Conservation (phyloP, 1,140 invertebrate genomes). For the Drosophila nasuta region DNA sequence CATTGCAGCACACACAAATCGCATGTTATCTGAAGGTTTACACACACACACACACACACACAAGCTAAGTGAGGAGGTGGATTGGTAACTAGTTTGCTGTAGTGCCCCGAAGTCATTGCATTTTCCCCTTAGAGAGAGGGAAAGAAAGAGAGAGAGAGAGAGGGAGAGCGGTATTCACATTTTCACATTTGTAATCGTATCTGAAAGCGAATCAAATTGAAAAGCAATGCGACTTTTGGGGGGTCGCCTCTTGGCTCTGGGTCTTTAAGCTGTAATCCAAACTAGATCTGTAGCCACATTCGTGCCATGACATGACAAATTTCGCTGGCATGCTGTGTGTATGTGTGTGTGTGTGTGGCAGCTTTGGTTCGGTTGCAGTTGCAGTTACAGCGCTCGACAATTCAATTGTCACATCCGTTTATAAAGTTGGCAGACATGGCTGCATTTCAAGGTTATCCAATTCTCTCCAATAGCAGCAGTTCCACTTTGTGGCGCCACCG, state of each 20-base stretch:
- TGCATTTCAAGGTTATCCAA: slow-evolving; percentile 56
- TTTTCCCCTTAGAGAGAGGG: background rate
- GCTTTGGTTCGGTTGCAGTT: slow-evolving; percentile 4
- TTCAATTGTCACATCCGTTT: slow-evolving; percentile 60
- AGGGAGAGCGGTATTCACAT: slow-evolving; percentile 23
- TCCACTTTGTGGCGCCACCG: slow-evolving; percentile 9
- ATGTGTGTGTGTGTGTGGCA: background rate
- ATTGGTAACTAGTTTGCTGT: background rate
- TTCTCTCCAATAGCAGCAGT: background rate
- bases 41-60: background rate
- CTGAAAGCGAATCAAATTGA: slow-evolving; percentile 46
- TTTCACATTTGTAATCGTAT: slow-evolving; percentile 34
- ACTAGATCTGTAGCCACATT: slow-evolving; percentile 17
- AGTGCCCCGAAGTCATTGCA: slow-evolving; percentile 19
- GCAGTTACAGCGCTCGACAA: slow-evolving; percentile 36
- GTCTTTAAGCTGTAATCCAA: slow-evolving; percentile 33
- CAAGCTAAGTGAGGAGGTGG: background rate
- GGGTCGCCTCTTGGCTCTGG: slow-evolving; percentile 1
- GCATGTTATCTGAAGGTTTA: slow-evolving; percentile 39
- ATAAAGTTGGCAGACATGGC: slow-evolving; percentile 56
- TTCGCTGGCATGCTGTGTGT: slow-evolving; percentile 21
- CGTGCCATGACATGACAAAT: slow-evolving; percentile 46
- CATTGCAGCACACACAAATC: slow-evolving; percentile 28
- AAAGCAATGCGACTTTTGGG: slow-evolving; percentile 30
- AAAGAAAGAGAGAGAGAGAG: no score